Percentiles rank a stretch among this genome's conserved stretches.
Evolutionary conservation across 2,888 invertebrate genomes (phyloP).

Genomic region (Drosophila imparisetae): DNA sequence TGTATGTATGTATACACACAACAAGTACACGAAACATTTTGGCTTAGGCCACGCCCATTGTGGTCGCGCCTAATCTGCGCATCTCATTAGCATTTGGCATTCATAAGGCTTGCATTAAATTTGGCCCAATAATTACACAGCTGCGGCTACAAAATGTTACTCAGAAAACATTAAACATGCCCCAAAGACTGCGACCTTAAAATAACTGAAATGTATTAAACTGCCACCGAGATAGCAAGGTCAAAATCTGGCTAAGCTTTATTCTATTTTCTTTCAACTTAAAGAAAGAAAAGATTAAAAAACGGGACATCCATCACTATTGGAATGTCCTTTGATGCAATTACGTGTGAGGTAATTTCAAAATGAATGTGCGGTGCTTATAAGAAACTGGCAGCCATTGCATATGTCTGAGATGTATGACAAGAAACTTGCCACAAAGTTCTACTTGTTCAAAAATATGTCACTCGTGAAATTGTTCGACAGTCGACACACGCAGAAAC

Average conservation of each 20-base stretch:
- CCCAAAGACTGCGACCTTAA: neutral
- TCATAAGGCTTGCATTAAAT: slow-evolving; percentile 18
- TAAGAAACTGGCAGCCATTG: neutral
- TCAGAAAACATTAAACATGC: neutral
- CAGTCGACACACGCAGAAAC: slow-evolving; percentile 54
- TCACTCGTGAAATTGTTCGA: slow-evolving; percentile 52
- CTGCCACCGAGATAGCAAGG: neutral
- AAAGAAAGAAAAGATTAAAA: neutral
- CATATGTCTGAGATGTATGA: neutral
- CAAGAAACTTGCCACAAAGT: slow-evolving; percentile 34
- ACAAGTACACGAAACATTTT: slow-evolving; percentile 1
- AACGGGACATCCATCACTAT: neutral
- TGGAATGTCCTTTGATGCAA: neutral
- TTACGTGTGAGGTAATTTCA: neutral
- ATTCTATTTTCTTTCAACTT: too few relatives aligned
- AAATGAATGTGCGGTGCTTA: neutral
- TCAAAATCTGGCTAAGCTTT: neutral
- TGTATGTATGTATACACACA: neutral
- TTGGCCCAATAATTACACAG: slow-evolving; percentile 24
- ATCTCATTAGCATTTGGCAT: slow-evolving; percentile 39
- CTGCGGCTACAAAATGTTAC: slow-evolving; percentile 2
- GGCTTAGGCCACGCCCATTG: slow-evolving; percentile 5
- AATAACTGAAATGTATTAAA: slow-evolving; percentile 12
- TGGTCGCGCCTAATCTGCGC: slow-evolving; percentile 39
- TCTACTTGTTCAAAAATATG: slow-evolving; percentile 45